Conservation (phyloP, 2,888 invertebrate species). For the Morpho deidamia region DNA sequence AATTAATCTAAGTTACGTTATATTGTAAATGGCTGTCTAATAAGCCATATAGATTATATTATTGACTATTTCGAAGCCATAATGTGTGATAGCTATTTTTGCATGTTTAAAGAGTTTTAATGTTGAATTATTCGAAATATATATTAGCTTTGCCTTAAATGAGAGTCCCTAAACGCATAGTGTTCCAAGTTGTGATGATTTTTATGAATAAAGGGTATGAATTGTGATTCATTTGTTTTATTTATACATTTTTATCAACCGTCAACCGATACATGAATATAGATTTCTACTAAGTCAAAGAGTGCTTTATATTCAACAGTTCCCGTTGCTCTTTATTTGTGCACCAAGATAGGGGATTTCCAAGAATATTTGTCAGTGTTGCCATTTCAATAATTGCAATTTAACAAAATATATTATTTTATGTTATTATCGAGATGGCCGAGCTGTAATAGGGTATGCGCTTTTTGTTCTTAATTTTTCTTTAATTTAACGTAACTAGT, state of each 20-base stretch:
- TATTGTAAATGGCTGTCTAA: not conserved
- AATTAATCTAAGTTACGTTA: not conserved
- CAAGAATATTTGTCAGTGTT: too few species aligned
- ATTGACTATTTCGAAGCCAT: not conserved
- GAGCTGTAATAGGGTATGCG: too few species aligned
- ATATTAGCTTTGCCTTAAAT: slow-evolving; percentile 34
- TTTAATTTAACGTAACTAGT: too few species aligned
- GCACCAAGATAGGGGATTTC: too few species aligned
- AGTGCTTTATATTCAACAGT: too few species aligned
- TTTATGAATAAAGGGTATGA: slow-evolving; percentile 32
- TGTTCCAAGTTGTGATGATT: slow-evolving; percentile 37
- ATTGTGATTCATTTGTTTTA: slow-evolving; percentile 14
- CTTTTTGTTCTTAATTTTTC: too few species aligned
- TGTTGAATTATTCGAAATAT: slow-evolving; percentile 2
- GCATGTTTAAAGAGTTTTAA: not conserved
- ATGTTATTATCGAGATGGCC: too few species aligned
- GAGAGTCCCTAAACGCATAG: slow-evolving; percentile 35
- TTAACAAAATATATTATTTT: too few species aligned
- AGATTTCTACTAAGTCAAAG: too few species aligned
- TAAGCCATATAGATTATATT: not conserved
- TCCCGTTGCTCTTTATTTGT: too few species aligned
- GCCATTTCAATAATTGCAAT: too few species aligned
- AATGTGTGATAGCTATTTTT: slow-evolving; percentile 2
- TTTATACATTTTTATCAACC: not conserved
- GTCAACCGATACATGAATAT: too few species aligned